phyloP scores from a whole-genome alignment of 2,113 vertebrate genomes.

The Chlorocebus sabaeus region DNA sequence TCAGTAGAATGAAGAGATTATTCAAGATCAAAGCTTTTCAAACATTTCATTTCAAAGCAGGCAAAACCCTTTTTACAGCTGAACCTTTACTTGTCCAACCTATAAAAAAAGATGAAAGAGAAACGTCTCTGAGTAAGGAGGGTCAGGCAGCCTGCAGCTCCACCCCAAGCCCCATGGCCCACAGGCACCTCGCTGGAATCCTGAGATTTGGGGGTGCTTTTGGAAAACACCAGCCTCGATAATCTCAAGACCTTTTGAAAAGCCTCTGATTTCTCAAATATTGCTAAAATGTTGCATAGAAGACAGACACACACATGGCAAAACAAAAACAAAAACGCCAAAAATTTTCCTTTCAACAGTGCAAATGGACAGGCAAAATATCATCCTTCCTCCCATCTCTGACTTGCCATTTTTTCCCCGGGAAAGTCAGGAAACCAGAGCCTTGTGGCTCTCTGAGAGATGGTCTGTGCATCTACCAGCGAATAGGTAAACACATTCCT shows the following conservation, averaged over 20 bases:
- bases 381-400: background rate
- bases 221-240: background rate
- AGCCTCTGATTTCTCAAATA: background rate
- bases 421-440: background rate
- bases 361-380: background rate
- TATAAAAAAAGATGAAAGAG: slow-evolving; percentile 6
- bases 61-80: background rate
- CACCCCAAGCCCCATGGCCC: background rate
- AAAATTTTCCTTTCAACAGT: background rate
- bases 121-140: accelerated
- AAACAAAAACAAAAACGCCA: background rate
- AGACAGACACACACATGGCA: accelerated
- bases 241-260: background rate
- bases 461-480: background rate
- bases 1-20: background rate
- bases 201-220: background rate
- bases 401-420: accelerated
- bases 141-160: background rate
- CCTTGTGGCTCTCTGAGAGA: background rate
- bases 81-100: background rate
- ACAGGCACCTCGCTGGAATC: background rate
- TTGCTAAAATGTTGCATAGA: background rate
- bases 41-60: slow-evolving; percentile 34
- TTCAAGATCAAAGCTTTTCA: slow-evolving; percentile 35
- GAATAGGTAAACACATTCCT: background rate